Base-by-base conservation (phyloP, 2,113 vertebrate species). In the Zosterops borbonicus region DNA sequence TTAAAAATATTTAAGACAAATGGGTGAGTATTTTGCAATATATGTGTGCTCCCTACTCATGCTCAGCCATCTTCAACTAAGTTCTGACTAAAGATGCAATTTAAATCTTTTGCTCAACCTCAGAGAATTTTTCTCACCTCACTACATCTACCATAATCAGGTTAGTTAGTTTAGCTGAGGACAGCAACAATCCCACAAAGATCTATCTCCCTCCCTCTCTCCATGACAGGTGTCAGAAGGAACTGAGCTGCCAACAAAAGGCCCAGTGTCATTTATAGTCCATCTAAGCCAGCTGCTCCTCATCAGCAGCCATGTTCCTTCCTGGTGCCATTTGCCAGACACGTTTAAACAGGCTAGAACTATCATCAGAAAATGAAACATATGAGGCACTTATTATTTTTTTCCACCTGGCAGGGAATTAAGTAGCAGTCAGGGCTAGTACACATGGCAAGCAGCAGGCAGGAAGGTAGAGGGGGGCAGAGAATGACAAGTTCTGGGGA, bases 191-290 rank as follows among this genome's bases (percentile, higher is more conserved):
- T 41, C 71, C 46, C 55, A 86, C 55, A 87, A 64, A 83, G 60
- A 39, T 70, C 42, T 83, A 62, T 28, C 37, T 80, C 42, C 28
- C 75, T 80, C 87, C n/a, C 35, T 69, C 79, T 88, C 76, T 37
- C 46, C 35, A 41, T 70, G 89, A 95, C 94, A 96, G 95, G 89
- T 95, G 89, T 89, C 83, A 90, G 89, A 94, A 83, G 50, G 71
- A 94, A 80, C 39, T 60, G 35, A 93, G 76, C 35, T 83, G 79
- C 62, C 83, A 83, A 96, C 94, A 95, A 95, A 95, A 95, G 91
- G 86, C 87, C 47, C 91, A 93, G 64, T 93, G 91, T 96, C 83
- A 58, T 29, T 28, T 46, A 35, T 8, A 90, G 55, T 55, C 35
- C 59, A 59, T 58, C 55, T 53, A 89, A 63, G 33, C 68, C 95